A percentile compares a stretch with the other conserved stretches of the same genome.
phyloP scores from a whole-genome alignment of 1,140 invertebrate species.

The Trichomalopsis sarcophagae region DNA sequence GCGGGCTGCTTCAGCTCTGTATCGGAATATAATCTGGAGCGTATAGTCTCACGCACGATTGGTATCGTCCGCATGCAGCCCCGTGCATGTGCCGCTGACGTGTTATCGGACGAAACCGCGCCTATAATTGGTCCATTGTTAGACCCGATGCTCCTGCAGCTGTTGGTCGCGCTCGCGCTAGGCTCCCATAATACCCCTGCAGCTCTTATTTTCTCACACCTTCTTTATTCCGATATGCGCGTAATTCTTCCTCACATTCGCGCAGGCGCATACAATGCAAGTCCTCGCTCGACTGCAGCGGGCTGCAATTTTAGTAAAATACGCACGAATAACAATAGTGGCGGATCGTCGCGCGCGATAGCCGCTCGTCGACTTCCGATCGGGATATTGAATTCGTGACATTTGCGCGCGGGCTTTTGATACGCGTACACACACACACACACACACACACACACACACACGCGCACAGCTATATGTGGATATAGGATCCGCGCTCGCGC shows the following conservation, averaged over 20 bases:
- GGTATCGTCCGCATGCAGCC: slow-evolving; percentile 49
- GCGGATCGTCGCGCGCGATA: background rate
- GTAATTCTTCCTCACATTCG: background rate
- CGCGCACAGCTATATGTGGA: slow-evolving; percentile 43
- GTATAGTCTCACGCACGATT: slow-evolving; percentile 54
- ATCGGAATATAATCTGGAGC: slow-evolving; percentile 49
- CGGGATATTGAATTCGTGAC: slow-evolving; percentile 74
- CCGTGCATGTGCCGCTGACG: slow-evolving; percentile 53
- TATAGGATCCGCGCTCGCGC: slow-evolving; percentile 65
- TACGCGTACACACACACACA: slow-evolving; percentile 60
- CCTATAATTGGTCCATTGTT: slow-evolving; percentile 65
- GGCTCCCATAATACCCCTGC: slow-evolving; percentile 21
- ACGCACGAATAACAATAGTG: slow-evolving; percentile 43
- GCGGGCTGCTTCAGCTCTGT: slow-evolving; percentile 46
- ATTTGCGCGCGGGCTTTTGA: slow-evolving; percentile 69
- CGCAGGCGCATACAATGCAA: too few species aligned
- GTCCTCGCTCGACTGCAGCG: background rate
- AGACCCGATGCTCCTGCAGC: background rate
- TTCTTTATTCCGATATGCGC: background rate
- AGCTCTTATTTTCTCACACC: background rate
- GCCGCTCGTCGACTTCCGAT: slow-evolving; percentile 51
- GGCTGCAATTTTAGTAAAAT: slow-evolving; percentile 36
- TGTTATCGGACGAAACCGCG: slow-evolving; percentile 57
- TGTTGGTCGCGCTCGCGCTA: background rate
- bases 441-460: background rate